A percentile compares a stretch with the other conserved stretches of the same genome.
phyloP scores from a whole-genome alignment of 2,797 vertebrate genomes.

The Chelonia mydas region DNA sequence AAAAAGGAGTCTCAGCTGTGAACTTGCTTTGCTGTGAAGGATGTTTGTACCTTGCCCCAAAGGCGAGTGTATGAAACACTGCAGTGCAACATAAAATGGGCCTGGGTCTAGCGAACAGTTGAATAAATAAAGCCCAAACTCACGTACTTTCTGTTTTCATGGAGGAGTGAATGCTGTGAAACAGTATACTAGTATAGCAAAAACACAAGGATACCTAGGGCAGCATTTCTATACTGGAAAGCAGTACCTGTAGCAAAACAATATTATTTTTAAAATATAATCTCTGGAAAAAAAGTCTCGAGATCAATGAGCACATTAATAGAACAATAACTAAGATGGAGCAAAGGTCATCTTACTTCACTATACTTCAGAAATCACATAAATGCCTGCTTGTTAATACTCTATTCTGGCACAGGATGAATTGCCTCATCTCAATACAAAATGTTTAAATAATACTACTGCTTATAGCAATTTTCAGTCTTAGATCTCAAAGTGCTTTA shows the following conservation, averaged over 20 bases:
- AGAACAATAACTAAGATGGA: neutral
- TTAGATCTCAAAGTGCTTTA: neutral
- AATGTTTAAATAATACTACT: neutral
- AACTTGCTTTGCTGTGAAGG: neutral
- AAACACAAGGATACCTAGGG: neutral
- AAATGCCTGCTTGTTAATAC: neutral
- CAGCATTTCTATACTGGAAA: neutral
- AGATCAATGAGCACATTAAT: neutral
- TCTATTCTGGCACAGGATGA: too few relatives aligned
- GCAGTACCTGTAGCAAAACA: neutral
- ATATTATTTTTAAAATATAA: neutral
- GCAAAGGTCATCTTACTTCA: neutral
- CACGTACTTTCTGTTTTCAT: neutral
- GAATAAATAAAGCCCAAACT: neutral
- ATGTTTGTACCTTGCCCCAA: too few relatives aligned
- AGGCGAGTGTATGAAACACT: neutral
- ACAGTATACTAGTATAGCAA: neutral
- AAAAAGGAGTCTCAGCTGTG: neutral
- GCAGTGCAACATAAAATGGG: neutral
- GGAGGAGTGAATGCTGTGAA: neutral
- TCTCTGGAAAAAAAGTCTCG: neutral
- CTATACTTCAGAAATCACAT: neutral
- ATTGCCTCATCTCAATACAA: neutral
- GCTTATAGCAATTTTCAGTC: neutral
- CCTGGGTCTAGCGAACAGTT: neutral